A percentile compares a stretch with the other conserved stretches of the same genome.
Evolutionary conservation across 2,888 invertebrate genomes (phyloP).

Genomic region (Drosophila percnosoma): DNA sequence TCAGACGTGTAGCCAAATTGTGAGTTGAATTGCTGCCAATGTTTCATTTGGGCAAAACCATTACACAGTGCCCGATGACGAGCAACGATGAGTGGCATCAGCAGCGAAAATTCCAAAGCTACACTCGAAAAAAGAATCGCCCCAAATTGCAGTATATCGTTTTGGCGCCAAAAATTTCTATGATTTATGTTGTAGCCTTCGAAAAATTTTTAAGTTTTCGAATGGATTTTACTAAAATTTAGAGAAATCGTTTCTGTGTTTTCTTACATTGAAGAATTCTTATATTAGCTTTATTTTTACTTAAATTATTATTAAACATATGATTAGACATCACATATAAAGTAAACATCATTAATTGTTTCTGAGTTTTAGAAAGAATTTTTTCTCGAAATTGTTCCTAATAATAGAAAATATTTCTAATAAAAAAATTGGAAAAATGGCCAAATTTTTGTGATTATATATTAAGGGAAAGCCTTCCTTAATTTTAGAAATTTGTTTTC

Average conservation of each 20-base stretch:
- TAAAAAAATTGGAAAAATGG: accelerated
- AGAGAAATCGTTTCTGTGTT: background rate
- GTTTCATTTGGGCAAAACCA: conserved; percentile 32
- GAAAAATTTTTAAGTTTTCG: background rate
- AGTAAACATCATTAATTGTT: no score
- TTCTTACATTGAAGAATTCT: background rate
- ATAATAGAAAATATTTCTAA: background rate
- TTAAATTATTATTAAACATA: background rate
- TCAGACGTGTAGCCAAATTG: conserved; percentile 19
- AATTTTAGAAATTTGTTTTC: accelerated
- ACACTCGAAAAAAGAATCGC: background rate
- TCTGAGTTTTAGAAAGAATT: no score
- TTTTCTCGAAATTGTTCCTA: no score
- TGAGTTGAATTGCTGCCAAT: conserved; percentile 24
- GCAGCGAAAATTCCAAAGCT: conserved; percentile 42
- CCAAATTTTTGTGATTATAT: background rate
- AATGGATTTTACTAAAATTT: background rate
- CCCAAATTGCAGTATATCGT: background rate
- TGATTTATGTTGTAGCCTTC: accelerated
- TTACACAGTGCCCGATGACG: conserved; percentile 17
- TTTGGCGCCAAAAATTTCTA: background rate
- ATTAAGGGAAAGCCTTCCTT: background rate
- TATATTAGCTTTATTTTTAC: background rate
- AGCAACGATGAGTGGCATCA: conserved; percentile 42
- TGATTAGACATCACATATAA: background rate